phyloP scores from a whole-genome alignment of 2,888 invertebrate genomes.

The Cantharis flavilabris region DNA sequence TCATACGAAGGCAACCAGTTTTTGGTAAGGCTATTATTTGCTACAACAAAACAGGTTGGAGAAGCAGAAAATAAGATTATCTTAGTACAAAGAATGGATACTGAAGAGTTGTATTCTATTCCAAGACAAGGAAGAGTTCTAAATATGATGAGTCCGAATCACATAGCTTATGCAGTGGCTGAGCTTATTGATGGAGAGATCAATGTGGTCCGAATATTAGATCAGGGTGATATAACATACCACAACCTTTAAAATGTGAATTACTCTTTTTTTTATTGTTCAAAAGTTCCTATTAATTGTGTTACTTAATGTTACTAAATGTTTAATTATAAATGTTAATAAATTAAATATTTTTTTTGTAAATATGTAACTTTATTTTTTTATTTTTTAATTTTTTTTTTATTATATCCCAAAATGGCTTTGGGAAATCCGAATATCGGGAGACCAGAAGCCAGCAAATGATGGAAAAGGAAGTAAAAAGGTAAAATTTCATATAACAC shows the following conservation, averaged over 20 bases:
- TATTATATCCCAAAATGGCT: too few species aligned
- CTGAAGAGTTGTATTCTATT: neutral
- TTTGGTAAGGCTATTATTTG: neutral
- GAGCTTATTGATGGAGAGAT: neutral
- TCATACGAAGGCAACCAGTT: neutral
- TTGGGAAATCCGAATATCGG: too few species aligned
- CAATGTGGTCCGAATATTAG: neutral
- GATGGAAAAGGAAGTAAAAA: too few species aligned
- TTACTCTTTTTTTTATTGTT: too few species aligned
- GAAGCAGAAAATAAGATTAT: neutral
- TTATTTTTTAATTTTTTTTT: too few species aligned
- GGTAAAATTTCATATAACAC: too few species aligned
- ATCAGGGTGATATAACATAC: neutral
- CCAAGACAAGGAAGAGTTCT: neutral
- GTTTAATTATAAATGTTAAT: too few species aligned
- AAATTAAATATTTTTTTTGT: too few species aligned
- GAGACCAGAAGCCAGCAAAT: too few species aligned
- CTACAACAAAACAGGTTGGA: neutral
- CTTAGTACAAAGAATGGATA: neutral
- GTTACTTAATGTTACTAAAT: too few species aligned
- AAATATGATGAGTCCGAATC: neutral
- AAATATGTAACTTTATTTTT: too few species aligned
- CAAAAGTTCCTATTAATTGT: too few species aligned
- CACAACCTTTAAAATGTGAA: neutral
- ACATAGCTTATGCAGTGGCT: neutral